A percentile compares a stretch with the other conserved stretches of the same genome.
Conservation (phyloP, 2,113 vertebrate species). For the Aptenodytes forsteri region DNA sequence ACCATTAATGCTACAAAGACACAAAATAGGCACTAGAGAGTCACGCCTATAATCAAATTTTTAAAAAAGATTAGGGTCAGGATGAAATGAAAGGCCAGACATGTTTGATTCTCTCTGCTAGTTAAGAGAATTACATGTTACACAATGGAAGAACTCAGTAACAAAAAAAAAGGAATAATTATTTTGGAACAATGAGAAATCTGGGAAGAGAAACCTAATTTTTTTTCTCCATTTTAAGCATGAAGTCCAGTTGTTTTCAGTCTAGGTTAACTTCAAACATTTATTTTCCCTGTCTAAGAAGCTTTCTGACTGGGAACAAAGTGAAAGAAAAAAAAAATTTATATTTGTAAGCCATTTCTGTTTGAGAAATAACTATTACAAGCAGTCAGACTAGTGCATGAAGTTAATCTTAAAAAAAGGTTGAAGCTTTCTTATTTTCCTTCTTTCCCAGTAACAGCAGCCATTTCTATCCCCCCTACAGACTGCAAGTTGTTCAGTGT, state of each 20-base stretch:
- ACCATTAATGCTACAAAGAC: neutral
- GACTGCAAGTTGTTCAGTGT: rapidly evolving
- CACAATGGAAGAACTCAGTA: neutral
- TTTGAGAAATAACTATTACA: neutral
- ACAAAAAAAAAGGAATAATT: slow-evolving; percentile 10
- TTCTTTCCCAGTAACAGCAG: neutral
- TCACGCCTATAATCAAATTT: neutral
- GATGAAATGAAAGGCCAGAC: neutral
- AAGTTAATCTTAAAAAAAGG: neutral
- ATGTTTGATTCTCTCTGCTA: neutral
- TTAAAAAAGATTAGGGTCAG: neutral
- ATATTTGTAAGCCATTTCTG: neutral
- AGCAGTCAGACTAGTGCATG: neutral
- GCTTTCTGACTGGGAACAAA: neutral
- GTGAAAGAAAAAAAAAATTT: neutral
- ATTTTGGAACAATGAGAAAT: slow-evolving; percentile 39
- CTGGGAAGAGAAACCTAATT: neutral
- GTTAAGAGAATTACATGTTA: neutral
- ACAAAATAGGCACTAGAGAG: neutral
- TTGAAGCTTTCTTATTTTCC: neutral
- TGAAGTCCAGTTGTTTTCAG: neutral
- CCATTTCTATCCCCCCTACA: no score
- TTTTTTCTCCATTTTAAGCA: neutral
- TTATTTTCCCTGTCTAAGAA: neutral
- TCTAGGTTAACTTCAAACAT: neutral